phyloP scores from a whole-genome alignment of 2,888 invertebrate genomes.

The Epinotia demarniana region DNA sequence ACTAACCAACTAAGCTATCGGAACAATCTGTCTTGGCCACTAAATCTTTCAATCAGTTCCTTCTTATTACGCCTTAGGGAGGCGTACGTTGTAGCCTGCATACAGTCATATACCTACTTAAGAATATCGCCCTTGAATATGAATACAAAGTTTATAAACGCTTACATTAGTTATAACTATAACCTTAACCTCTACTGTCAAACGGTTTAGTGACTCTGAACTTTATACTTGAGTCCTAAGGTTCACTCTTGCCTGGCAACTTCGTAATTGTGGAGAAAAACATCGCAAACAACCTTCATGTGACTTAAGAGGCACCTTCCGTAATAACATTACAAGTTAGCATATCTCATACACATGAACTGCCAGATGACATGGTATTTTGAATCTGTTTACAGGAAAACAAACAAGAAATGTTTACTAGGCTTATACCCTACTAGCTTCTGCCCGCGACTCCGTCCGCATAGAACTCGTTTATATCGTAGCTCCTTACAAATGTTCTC shows the following conservation, averaged over 20 bases:
- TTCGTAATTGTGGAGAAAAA: conserved; percentile 18
- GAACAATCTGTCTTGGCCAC: too few species aligned
- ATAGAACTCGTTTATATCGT: too few species aligned
- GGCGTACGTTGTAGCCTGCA: too few species aligned
- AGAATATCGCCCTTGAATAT: conserved; percentile 20
- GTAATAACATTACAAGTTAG: conserved; percentile 24
- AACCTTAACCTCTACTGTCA: conserved; percentile 22
- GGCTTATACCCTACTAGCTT: too few species aligned
- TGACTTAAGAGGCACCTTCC: conserved; percentile 32
- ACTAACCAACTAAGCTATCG: too few species aligned
- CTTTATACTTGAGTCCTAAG: not conserved
- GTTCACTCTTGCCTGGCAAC: conserved; percentile 1
- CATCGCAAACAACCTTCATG: conserved; percentile 27
- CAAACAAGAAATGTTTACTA: not conserved
- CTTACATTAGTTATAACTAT: conserved; percentile 27
- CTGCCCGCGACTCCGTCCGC: too few species aligned
- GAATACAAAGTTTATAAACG: conserved; percentile 28
- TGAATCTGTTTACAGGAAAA: too few species aligned
- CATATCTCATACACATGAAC: not conserved
- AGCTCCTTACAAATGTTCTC: too few species aligned
- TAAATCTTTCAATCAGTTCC: too few species aligned
- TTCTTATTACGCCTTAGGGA: too few species aligned
- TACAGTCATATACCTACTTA: not conserved
- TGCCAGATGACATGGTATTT: not conserved
- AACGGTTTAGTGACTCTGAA: not conserved